Conservation (phyloP, 2,888 invertebrate species). For the Ceramica pisi region DNA sequence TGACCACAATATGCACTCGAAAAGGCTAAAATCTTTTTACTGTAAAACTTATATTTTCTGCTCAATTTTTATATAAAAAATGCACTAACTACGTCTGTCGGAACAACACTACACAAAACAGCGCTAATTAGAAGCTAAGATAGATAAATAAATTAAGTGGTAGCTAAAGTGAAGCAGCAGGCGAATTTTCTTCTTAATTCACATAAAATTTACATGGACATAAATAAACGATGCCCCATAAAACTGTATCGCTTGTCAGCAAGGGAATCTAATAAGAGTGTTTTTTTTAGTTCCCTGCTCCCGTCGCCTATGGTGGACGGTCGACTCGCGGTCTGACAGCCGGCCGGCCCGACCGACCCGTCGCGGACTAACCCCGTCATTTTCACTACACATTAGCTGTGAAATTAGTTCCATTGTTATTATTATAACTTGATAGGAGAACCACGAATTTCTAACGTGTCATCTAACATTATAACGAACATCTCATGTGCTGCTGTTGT, state of each 20-base stretch:
- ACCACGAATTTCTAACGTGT: conserved; percentile 24
- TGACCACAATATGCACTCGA: conserved; percentile 1
- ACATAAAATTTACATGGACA: background rate
- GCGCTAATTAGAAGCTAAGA: conserved; percentile 27
- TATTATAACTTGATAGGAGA: conserved; percentile 23
- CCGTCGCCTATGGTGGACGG: conserved; percentile 83
- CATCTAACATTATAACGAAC: conserved; percentile 23
- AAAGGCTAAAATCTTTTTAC: conserved; percentile 1
- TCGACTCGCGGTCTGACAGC: conserved; percentile 82
- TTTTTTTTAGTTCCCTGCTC: conserved; percentile 82
- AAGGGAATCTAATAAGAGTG: conserved; percentile 57
- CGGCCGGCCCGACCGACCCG: conserved; percentile 59
- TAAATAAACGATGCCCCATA: background rate
- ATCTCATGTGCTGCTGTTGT: conserved; percentile 41
- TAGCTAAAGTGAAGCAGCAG: conserved; percentile 31
- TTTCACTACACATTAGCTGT: conserved; percentile 67
- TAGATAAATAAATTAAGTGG: conserved; percentile 24
- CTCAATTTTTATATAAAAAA: conserved; percentile 1
- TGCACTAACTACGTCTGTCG: conserved; percentile 32
- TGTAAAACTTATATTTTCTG: conserved; percentile 11
- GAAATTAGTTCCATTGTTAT: conserved; percentile 60
- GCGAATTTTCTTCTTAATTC: background rate
- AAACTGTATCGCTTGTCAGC: conserved; percentile 1
- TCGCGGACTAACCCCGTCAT: conserved; percentile 60
- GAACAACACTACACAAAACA: conserved; percentile 19